Conservation (phyloP, 1,140 invertebrate species). For the Drosophila sproati region DNA sequence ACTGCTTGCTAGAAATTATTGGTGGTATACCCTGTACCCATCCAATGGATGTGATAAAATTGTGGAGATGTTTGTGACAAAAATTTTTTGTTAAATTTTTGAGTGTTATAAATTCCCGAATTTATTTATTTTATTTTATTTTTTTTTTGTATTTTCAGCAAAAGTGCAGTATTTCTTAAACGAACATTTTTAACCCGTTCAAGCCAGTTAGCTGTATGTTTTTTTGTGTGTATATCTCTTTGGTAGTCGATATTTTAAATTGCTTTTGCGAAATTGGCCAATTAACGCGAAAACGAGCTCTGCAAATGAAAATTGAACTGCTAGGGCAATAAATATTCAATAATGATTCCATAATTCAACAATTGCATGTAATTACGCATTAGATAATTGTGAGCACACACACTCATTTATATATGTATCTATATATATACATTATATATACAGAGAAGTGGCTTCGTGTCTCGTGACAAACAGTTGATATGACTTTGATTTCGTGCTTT, state of each 20-base stretch:
- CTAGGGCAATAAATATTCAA: constrained; percentile 44
- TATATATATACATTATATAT: not conserved
- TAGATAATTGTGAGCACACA: constrained; percentile 26
- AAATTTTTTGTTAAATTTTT: not conserved
- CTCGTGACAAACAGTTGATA: constrained; percentile 26
- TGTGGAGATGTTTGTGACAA: too few relatives aligned
- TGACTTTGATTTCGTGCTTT: constrained; percentile 30
- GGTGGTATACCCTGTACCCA: not conserved
- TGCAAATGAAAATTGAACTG: constrained; percentile 6
- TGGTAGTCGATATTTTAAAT: constrained; percentile 27
- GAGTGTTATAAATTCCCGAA: too few relatives aligned
- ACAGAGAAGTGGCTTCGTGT: not conserved
- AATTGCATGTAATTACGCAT: constrained; percentile 44
- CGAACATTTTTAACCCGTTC: not conserved
- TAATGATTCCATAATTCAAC: constrained; percentile 45
- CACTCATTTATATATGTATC: not conserved
- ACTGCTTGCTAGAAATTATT: constrained; percentile 21
- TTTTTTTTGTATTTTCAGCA: not conserved
- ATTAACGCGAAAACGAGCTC: constrained; percentile 28
- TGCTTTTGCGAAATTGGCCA: constrained; percentile 30
- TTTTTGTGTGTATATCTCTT: constrained; percentile 1
- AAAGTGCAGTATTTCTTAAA: not conserved
- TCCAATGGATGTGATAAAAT: too few relatives aligned
- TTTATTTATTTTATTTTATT: too few relatives aligned
- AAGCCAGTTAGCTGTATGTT: not conserved